Percentiles rank a stretch among this genome's conserved stretches.
Evolutionary conservation across 2,797 vertebrate species (phyloP).

Genomic region (Gymnodraco acuticeps): DNA sequence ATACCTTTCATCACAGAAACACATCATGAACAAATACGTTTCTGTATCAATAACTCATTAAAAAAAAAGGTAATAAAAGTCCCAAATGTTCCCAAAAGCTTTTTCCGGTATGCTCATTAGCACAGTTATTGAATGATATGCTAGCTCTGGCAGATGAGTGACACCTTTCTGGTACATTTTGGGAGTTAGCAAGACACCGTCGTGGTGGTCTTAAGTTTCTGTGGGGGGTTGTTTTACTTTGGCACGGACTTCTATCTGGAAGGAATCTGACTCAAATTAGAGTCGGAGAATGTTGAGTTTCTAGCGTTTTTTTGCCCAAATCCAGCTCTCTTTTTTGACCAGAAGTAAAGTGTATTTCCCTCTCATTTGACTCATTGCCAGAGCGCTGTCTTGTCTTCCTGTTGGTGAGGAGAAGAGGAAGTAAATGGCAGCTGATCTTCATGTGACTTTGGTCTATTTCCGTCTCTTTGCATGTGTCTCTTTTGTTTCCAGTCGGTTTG

Average conservation of each 20-base stretch:
- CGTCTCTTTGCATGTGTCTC: conserved; percentile 49
- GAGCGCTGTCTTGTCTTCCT: conserved; percentile 4
- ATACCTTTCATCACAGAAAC: too few species aligned
- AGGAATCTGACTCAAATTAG: not conserved
- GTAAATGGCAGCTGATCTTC: conserved; percentile 25
- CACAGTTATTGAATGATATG: too few species aligned
- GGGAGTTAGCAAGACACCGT: too few species aligned
- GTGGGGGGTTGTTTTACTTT: not conserved
- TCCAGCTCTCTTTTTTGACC: not conserved
- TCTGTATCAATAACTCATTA: too few species aligned
- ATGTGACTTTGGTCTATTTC: conserved; percentile 37
- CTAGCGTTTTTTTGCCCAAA: not conserved
- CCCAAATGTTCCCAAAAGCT: too few species aligned
- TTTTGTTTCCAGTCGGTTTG: not conserved
- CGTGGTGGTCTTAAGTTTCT: too few species aligned
- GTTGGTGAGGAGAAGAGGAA: conserved; percentile 32
- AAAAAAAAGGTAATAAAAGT: too few species aligned
- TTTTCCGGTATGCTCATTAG: too few species aligned
- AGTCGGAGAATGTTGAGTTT: too few species aligned
- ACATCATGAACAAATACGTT: too few species aligned
- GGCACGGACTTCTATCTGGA: not conserved
- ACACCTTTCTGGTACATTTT: too few species aligned
- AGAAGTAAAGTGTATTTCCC: not conserved
- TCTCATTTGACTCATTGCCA: not conserved
- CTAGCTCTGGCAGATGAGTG: too few species aligned